Conservation (phyloP, 2,113 vertebrate species). For the Orientallactaga bullata region DNA sequence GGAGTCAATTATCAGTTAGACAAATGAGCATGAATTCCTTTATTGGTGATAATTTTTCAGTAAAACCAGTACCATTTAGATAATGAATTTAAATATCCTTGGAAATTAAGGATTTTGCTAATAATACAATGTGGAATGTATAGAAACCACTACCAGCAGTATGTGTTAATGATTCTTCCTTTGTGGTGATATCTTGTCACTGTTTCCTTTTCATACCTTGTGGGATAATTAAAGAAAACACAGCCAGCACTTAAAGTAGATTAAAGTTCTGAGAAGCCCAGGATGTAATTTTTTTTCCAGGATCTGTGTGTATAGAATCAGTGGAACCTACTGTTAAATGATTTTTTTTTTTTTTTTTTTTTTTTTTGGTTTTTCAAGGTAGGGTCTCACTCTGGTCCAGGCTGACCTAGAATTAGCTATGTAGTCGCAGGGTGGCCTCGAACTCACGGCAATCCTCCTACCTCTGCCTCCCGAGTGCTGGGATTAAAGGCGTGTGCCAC, state of each 20-base stretch:
- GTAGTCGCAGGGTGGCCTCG: no score
- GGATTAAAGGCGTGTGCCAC: no score
- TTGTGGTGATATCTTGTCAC: background rate
- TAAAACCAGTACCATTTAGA: background rate
- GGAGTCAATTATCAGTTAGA: background rate
- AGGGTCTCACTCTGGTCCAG: no score
- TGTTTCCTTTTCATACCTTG: background rate
- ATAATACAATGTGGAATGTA: background rate
- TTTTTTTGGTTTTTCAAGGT: background rate
- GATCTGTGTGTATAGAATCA: background rate
- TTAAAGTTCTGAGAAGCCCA: no score
- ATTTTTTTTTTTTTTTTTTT: background rate
- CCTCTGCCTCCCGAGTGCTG: no score
- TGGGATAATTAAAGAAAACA: background rate
- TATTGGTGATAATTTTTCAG: background rate
- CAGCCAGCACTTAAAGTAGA: background rate
- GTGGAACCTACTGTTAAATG: background rate
- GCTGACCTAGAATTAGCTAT: no score
- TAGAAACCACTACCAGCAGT: background rate
- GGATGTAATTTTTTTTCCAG: background rate
- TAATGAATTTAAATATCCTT: background rate
- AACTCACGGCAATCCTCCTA: no score
- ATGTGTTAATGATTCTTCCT: accelerated
- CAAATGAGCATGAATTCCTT: background rate
- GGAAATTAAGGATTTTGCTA: background rate